These are phyloP conservation scores for Eutolmus rufibarbis DNA, from an alignment of 2,888 invertebrate genomes.

Conservation along the genomic window DNA sequence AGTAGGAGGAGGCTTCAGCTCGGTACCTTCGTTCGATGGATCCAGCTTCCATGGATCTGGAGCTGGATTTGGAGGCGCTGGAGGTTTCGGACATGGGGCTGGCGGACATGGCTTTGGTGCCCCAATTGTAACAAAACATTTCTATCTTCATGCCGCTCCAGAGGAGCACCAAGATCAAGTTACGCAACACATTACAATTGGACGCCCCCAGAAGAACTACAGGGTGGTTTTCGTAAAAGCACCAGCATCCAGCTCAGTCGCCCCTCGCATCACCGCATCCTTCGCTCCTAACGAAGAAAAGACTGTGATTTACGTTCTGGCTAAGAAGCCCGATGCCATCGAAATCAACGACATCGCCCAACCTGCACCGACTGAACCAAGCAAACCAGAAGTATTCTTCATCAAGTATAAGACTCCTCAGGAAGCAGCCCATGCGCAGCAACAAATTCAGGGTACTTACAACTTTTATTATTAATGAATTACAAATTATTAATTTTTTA, in stretches of 20 bases:
- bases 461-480: not conserved
- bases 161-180: constrained; percentile 43
- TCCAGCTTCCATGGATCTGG: not conserved
- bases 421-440: constrained; percentile 35
- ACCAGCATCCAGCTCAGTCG: not conserved
- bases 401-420: constrained; percentile 45
- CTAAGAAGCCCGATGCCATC: constrained; percentile 25
- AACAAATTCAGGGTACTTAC: constrained; percentile 27
- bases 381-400: constrained; percentile 37
- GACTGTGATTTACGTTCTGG: constrained; percentile 40
- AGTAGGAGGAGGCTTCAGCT: not conserved
- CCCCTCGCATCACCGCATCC: constrained; percentile 14
- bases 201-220: constrained; percentile 35
- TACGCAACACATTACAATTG: constrained; percentile 41
- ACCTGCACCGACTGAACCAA: constrained; percentile 5
- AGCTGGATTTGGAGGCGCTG: not conserved
- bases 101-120: not conserved
- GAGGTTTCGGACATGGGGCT: not conserved
- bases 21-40: not conserved
- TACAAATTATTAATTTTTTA: not conserved
- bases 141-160: constrained; percentile 49
- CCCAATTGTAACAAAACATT: constrained; percentile 48
- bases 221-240: constrained; percentile 32
- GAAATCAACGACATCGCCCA: constrained; percentile 34
- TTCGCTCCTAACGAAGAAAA: constrained; percentile 35